phyloP scores from a whole-genome alignment of 2,113 vertebrate genomes.

The Noturus placidus region DNA sequence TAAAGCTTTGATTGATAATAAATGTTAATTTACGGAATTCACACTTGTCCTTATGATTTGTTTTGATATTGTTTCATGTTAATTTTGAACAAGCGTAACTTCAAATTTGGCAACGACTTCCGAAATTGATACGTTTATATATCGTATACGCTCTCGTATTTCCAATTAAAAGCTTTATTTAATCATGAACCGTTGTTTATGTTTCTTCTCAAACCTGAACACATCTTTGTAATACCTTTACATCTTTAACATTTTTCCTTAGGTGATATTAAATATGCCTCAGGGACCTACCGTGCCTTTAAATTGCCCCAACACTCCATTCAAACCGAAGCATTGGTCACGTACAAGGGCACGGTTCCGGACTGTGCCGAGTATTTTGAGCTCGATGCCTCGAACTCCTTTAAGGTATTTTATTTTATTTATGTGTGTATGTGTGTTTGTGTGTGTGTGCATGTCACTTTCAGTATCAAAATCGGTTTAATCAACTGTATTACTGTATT shows the following conservation, averaged over 20 bases:
- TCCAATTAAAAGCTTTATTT: not conserved
- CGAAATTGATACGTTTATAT: not conserved
- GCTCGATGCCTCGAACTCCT: conserved; percentile 67
- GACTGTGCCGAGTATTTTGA: conserved; percentile 63
- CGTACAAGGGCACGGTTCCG: conserved; percentile 66
- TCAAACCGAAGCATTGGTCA: conserved; percentile 54
- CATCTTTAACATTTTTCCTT: not conserved
- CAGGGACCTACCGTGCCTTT: conserved; percentile 70
- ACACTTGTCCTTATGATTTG: not conserved
- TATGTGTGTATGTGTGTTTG: not conserved
- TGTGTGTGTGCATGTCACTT: not conserved
- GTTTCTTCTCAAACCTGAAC: not conserved
- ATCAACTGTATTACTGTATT: no score
- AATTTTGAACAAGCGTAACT: not conserved
- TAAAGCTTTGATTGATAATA: not conserved
- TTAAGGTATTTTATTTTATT: conserved; percentile 67
- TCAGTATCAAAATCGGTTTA: not conserved
- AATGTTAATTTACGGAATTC: not conserved
- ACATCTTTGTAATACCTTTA: not conserved
- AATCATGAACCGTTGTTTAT: not conserved
- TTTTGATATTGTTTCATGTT: not conserved
- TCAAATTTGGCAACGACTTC: not conserved
- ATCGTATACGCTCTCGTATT: not conserved
- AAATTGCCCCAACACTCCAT: conserved; percentile 61
- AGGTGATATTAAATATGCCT: conserved; percentile 69